Percentiles rank a stretch among this genome's conserved stretches.
These are phyloP conservation scores for Borostomias antarcticus DNA, from an alignment of 2,797 vertebrate genomes.

Conservation along the genomic window DNA sequence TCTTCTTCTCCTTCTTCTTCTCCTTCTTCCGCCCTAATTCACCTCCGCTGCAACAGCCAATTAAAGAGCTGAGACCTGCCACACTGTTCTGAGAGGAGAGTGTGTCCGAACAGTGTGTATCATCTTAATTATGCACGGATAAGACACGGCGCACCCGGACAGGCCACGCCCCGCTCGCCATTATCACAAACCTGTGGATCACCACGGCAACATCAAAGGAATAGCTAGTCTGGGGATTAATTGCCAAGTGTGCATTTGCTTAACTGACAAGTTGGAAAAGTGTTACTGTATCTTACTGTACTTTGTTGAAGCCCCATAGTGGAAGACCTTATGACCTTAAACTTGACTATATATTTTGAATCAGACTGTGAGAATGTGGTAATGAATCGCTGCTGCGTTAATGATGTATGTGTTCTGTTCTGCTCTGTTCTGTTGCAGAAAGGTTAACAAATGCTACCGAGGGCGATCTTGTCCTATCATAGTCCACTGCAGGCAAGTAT, in stretches of 20 bases:
- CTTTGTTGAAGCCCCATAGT: not conserved
- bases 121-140: conserved; percentile 7
- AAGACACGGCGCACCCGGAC: not conserved
- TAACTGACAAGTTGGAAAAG: not conserved
- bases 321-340: not conserved
- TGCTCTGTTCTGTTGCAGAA: conserved; percentile 84
- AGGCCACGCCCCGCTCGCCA: not conserved
- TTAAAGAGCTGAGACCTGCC: not conserved
- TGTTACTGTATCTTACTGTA: not conserved
- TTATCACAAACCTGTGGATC: not conserved
- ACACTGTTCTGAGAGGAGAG: not conserved
- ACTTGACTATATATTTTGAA: too few relatives aligned
- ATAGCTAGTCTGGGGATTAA: not conserved
- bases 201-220: too few relatives aligned
- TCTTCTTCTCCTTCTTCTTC: too few relatives aligned
- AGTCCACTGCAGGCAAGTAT: conserved; percentile 98
- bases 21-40: conserved; percentile 12
- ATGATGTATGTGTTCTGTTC: conserved; percentile 61
- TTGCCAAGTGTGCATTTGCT: not conserved
- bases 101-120: not conserved
- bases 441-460: conserved; percentile 99
- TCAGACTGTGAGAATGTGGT: not conserved
- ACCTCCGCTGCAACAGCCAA: not conserved
- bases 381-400: too few relatives aligned
- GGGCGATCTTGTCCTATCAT: conserved; percentile 97